These are phyloP conservation scores for Limnothrissa miodon DNA, from an alignment of 2,113 vertebrate genomes.

Conservation along the genomic window DNA sequence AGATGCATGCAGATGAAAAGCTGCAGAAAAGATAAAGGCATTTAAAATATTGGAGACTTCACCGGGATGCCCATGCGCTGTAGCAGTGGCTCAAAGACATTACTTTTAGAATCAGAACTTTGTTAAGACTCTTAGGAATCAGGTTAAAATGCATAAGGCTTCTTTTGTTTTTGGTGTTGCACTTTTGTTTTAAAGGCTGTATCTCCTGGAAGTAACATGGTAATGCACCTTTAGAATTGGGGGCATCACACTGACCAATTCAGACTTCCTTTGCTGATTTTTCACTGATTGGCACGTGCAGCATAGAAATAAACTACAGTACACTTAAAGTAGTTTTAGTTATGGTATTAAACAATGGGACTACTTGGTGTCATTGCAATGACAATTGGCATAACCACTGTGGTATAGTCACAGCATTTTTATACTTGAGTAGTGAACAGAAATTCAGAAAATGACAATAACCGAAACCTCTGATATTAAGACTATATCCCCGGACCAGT, in stretches of 20 bases:
- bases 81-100: not conserved
- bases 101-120: not conserved
- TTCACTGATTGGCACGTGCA: not conserved
- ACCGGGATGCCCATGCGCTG: not conserved
- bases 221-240: not conserved
- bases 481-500: not conserved
- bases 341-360: not conserved
- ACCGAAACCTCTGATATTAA: not conserved
- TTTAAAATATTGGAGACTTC: not conserved
- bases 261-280: not conserved
- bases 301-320: not conserved
- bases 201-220: not conserved
- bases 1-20: constrained; percentile 39
- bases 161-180: constrained; percentile 39
- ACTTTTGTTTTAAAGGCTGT: constrained; percentile 31
- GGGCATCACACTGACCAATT: not conserved
- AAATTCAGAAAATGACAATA: not conserved
- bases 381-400: not conserved
- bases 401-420: not conserved
- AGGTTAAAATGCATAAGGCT: constrained; percentile 12
- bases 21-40: not conserved
- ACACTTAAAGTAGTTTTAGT: not conserved
- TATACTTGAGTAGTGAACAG: not conserved
- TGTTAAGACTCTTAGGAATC: not conserved
- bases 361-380: not conserved